Percentiles rank a stretch among this genome's conserved stretches.
Conservation (phyloP, 2,888 invertebrate genomes). For the Julus scandinavius region DNA sequence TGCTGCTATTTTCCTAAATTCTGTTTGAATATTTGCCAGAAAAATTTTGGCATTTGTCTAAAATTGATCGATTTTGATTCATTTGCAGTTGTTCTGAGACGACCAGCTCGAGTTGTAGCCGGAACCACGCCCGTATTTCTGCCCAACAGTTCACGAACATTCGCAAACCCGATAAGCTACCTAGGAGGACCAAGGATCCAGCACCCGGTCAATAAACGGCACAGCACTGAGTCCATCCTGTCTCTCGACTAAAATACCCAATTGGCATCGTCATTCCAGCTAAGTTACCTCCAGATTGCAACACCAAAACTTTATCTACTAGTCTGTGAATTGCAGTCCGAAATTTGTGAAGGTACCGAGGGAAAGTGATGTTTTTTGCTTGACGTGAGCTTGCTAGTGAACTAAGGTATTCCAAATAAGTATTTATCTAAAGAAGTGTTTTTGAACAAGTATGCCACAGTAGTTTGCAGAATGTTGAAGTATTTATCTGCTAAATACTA, state of each 20-base stretch:
- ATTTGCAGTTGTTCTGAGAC: constrained; percentile 15
- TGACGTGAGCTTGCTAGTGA: neutral
- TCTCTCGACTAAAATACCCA: constrained; percentile 70
- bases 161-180: constrained; percentile 77
- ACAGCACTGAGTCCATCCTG: constrained; percentile 76
- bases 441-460: too few species aligned
- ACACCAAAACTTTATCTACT: neutral
- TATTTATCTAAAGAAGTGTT: too few species aligned
- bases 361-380: neutral
- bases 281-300: neutral
- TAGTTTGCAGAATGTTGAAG: too few species aligned
- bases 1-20: too few species aligned
- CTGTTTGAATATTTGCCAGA: too few species aligned
- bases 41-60: too few species aligned
- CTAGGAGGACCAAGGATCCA: constrained; percentile 73
- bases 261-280: neutral
- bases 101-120: neutral
- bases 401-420: neutral
- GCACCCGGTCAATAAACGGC: constrained; percentile 67
- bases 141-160: constrained; percentile 70
- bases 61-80: neutral
- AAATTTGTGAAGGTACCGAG: neutral
- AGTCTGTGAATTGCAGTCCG: neutral
- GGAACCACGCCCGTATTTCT: constrained; percentile 69
- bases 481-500: too few species aligned